These are phyloP conservation scores for Orthosia gothica DNA, from an alignment of 2,888 invertebrate genomes.

Conservation along the genomic window DNA sequence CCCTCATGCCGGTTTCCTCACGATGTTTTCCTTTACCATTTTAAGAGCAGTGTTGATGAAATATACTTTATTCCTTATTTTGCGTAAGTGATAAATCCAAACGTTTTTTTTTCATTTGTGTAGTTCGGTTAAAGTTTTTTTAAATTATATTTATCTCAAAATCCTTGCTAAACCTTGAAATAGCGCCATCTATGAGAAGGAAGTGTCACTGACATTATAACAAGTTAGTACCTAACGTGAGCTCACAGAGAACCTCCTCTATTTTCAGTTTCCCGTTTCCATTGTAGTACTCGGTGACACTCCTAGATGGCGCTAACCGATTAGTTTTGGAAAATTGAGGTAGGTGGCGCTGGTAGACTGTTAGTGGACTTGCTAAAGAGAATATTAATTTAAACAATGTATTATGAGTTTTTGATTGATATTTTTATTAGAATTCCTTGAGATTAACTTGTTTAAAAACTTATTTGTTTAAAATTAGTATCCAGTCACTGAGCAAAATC, in stretches of 20 bases:
- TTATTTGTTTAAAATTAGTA: too few species aligned
- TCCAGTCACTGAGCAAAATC: too few species aligned
- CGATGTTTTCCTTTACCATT: too few species aligned
- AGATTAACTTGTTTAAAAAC: too few species aligned
- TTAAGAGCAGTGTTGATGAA: too few species aligned
- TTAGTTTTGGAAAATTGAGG: conserved; percentile 15
- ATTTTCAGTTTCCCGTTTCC: conserved; percentile 28
- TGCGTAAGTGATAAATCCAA: neutral
- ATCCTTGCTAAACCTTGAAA: neutral
- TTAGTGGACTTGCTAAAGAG: neutral
- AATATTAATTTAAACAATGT: too few species aligned
- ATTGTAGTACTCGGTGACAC: neutral
- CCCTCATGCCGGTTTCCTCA: too few species aligned
- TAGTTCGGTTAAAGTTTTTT: neutral
- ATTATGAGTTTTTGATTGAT: too few species aligned
- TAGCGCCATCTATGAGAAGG: conserved; percentile 57
- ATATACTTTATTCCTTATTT: neutral
- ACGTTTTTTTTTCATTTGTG: neutral
- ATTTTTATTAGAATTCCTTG: too few species aligned
- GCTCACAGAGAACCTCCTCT: conserved; percentile 1
- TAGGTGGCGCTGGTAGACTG: conserved; percentile 44
- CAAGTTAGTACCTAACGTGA: neutral
- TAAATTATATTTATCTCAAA: neutral
- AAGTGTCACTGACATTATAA: conserved; percentile 20
- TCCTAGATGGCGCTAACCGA: conserved; percentile 48